Evolutionary conservation across 2,113 vertebrate genomes (phyloP), one percentile per base, ranked within the genome.

Genomic region (Strix uralensis): DNA sequence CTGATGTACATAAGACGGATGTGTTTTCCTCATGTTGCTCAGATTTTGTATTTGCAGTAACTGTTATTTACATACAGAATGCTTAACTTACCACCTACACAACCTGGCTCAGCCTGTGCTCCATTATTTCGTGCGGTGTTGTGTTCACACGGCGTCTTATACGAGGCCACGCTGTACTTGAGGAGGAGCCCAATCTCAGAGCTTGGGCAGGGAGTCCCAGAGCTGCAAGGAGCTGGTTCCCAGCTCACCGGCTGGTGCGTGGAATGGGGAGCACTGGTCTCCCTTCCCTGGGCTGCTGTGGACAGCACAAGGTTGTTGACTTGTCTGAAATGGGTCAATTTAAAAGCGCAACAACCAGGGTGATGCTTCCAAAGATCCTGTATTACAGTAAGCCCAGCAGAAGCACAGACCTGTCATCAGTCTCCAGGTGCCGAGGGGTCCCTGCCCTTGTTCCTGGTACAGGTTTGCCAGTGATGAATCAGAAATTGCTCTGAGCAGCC

Each of bases 41-140:
- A 54, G 52, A 81, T 87, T 87, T 54, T 95, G 70, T 92, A 63
- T 71, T 95, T 95, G 84, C 86, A 87, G 70, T 61, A 66, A 75
- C 22, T 90, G 83, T 81, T 95, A 85, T 81, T 95, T 83, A 69
- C 89, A 88, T 29, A 77, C 81, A 80, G 40, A 94, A 85, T 25
- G 26, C 66, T 89, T 81, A 38, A 85, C 58, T 78, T 73, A 34
- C 86, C 91, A 88, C 81, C 73, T 69, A 38, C 67, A 34, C 23
- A 77, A 32, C 57, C 73, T 25, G 70, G 57, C 94, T 70, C 81
- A 52, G 92, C 58, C 84, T 77, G 44, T 61, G 86, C 73, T 62
- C 49, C 7, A 0, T 92, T 34, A 32, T 92, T 96, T 77, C 73
- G 65, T 2, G 15, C 1, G 25, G 57, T 51, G 74, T 3, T n/a